Conservation (phyloP, 2,888 invertebrate species). For the Orthonevra nobilis region DNA sequence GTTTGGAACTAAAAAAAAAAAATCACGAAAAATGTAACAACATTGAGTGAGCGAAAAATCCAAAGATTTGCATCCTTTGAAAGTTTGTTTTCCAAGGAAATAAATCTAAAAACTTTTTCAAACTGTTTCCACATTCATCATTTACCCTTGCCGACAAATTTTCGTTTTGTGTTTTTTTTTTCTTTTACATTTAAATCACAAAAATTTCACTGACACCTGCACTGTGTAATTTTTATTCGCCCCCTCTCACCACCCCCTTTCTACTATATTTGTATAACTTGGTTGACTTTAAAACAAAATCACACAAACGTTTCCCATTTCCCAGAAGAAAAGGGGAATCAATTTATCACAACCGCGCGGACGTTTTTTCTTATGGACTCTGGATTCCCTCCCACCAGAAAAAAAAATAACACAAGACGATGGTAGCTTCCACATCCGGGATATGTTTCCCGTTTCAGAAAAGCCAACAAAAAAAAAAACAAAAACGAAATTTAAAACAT, state of each 20-base stretch:
- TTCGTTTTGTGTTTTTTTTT: too few relatives aligned
- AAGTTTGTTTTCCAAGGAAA: constrained; percentile 36
- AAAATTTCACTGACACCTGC: constrained; percentile 49
- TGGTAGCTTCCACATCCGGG: neutral
- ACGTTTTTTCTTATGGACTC: constrained; percentile 43
- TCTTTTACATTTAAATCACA: constrained; percentile 32
- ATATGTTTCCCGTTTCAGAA: neutral
- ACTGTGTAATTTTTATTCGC: constrained; percentile 20
- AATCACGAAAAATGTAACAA: neutral
- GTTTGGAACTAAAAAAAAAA: neutral
- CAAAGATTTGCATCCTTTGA: constrained; percentile 41
- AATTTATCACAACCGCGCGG: constrained; percentile 52
- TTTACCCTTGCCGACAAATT: constrained; percentile 19
- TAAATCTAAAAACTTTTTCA: constrained; percentile 42
- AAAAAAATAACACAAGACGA: neutral
- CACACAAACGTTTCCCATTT: constrained; percentile 19
- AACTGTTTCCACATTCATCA: constrained; percentile 42
- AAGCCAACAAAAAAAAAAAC: too few relatives aligned
- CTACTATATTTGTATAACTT: constrained; percentile 31
- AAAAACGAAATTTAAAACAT: too few relatives aligned
- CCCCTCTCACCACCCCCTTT: too few relatives aligned
- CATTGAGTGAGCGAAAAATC: constrained; percentile 29
- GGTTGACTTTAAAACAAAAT: constrained; percentile 2
- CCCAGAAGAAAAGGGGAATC: constrained; percentile 37
- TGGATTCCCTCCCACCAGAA: constrained; percentile 49